Evolutionary conservation across 1,140 invertebrate species (phyloP).

Genomic region (Akabosia matsudoensis): DNA sequence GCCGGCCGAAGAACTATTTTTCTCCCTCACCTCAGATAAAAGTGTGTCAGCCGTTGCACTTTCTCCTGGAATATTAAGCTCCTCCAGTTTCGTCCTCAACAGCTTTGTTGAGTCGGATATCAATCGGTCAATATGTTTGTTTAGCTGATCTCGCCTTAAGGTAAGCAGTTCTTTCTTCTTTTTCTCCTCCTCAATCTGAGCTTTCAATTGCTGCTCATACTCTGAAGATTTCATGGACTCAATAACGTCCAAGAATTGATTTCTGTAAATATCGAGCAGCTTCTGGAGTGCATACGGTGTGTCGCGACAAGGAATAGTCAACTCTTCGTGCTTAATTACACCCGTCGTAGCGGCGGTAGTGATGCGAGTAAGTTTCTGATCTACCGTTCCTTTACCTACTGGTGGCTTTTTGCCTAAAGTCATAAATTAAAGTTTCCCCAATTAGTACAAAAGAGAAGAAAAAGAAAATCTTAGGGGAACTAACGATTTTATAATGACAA

Average conservation of each 20-base stretch:
- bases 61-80: conserved; percentile 57
- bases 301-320: conserved; percentile 68
- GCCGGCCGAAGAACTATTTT: neutral
- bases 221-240: conserved; percentile 73
- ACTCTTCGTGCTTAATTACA: conserved; percentile 65
- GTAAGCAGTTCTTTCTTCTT: conserved; percentile 63
- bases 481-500: no score
- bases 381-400: conserved; percentile 81
- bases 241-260: conserved; percentile 77
- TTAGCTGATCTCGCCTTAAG: conserved; percentile 74
- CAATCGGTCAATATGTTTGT: conserved; percentile 84
- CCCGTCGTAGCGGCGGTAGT: conserved; percentile 60
- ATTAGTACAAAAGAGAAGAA: neutral
- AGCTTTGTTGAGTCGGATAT: conserved; percentile 88
- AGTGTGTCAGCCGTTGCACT: conserved; percentile 43
- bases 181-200: conserved; percentile 77
- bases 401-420: conserved; percentile 64
- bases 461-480: no score
- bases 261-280: conserved; percentile 74
- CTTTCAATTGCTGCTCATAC: conserved; percentile 68
- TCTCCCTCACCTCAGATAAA: conserved; percentile 37
- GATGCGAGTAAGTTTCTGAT: conserved; percentile 77
- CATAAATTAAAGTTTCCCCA: conserved; percentile 18
- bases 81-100: conserved; percentile 82
- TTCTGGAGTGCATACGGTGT: conserved; percentile 82